These are phyloP conservation scores for Anarrhichthys ocellatus DNA, from an alignment of 2,113 vertebrate genomes.

Conservation along the genomic window DNA sequence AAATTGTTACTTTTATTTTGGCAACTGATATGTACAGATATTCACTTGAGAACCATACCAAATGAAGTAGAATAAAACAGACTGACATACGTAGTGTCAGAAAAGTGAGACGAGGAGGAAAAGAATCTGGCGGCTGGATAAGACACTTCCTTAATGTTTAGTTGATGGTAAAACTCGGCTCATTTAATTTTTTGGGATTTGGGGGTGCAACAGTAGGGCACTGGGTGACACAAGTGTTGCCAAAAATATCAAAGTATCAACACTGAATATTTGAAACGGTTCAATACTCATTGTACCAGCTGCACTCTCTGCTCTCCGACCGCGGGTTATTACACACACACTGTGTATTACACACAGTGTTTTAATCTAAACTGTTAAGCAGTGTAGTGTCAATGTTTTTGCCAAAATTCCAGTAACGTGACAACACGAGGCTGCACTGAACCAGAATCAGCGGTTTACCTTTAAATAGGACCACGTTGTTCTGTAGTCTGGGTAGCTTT, in stretches of 20 bases:
- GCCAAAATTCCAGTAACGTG: too few relatives aligned
- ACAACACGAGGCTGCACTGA: background rate
- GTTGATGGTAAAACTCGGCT: background rate
- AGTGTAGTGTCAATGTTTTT: too few relatives aligned
- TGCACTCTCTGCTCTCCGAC: too few relatives aligned
- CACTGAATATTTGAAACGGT: background rate
- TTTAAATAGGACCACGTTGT: background rate
- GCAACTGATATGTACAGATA: background rate
- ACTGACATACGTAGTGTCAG: background rate
- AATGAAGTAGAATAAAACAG: background rate
- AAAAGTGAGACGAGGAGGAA: background rate
- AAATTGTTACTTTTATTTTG: slow-evolving; percentile 28
- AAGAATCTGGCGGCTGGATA: background rate
- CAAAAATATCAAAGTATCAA: background rate
- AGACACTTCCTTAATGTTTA: background rate
- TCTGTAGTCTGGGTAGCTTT: background rate
- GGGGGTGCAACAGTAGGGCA: background rate
- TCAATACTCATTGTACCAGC: too few relatives aligned
- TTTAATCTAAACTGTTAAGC: too few relatives aligned
- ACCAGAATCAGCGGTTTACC: background rate
- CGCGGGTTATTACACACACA: too few relatives aligned
- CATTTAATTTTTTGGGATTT: background rate
- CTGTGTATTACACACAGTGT: too few relatives aligned
- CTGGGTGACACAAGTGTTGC: background rate
- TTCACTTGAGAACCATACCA: background rate